These are phyloP conservation scores for Sicus ferrugineus DNA, from an alignment of 2,888 invertebrate genomes.

Conservation along the genomic window DNA sequence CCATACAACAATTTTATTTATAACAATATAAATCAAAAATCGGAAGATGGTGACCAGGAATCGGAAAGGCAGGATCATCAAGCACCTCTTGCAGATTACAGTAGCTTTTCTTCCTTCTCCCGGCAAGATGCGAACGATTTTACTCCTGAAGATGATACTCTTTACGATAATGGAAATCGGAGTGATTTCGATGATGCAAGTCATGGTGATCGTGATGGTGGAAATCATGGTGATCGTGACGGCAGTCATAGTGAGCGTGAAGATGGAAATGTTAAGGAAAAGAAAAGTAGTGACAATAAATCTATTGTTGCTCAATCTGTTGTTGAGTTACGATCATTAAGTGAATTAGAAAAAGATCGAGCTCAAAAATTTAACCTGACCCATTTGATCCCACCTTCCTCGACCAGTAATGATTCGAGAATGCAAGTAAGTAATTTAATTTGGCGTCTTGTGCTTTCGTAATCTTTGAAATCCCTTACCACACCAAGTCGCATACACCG, in stretches of 20 bases:
- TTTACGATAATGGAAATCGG: too few species aligned
- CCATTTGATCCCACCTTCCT: neutral
- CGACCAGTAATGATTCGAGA: constrained; percentile 25
- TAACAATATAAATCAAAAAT: neutral
- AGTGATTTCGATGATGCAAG: too few species aligned
- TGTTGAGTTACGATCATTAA: neutral
- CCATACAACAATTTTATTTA: neutral
- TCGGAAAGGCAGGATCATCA: neutral
- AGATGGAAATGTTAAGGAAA: neutral
- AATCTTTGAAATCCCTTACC: neutral
- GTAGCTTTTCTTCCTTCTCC: neutral
- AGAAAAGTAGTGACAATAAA: neutral
- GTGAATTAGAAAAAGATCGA: neutral
- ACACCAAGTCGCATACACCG: constrained; percentile 75
- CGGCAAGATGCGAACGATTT: too few species aligned
- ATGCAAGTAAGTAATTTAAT: constrained; percentile 39
- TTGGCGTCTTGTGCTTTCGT: neutral
- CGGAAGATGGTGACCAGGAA: neutral
- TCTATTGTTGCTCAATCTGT: neutral
- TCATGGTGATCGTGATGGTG: neutral
- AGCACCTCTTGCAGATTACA: neutral
- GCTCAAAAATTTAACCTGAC: neutral
- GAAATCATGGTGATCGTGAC: neutral
- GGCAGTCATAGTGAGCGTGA: neutral
- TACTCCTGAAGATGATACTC: too few species aligned